Evolutionary conservation across 37 sponge, comb jelly and placozoan species (phyloP).

Genomic region (Theonella swinhoei): DNA sequence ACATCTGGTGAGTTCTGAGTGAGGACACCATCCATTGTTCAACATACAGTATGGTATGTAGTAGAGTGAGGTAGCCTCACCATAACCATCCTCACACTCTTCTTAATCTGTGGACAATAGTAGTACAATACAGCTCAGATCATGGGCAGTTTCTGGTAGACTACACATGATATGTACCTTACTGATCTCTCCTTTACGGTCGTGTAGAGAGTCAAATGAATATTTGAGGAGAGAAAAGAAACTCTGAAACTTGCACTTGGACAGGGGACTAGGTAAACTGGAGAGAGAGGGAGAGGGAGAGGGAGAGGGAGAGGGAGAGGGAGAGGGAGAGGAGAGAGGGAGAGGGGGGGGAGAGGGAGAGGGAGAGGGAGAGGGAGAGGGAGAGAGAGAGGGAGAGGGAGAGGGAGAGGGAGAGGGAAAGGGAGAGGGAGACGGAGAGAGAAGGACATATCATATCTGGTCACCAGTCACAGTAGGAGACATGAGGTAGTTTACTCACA

Average conservation of each 20-base stretch:
- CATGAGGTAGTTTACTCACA: constrained; percentile 15
- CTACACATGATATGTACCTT: constrained; percentile 39
- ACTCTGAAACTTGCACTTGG: constrained; percentile 43
- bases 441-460: no score
- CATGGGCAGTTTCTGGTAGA: neutral
- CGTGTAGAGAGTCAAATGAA: constrained; percentile 48
- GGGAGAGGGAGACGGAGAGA: constrained; percentile 33
- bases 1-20: constrained; percentile 50
- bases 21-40: neutral
- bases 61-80: constrained; percentile 1
- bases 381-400: constrained; percentile 44
- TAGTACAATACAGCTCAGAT: neutral
- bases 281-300: constrained; percentile 1
- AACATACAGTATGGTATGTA: neutral
- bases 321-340: constrained; percentile 37
- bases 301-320: constrained; percentile 9
- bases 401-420: constrained; percentile 49
- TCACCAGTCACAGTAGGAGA: neutral
- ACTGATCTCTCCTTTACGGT: constrained; percentile 63
- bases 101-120: neutral
- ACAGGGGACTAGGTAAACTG: constrained; percentile 52
- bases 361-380: constrained; percentile 43
- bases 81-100: constrained; percentile 1
- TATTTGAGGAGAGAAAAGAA: constrained; percentile 65
- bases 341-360: constrained; percentile 22